phyloP scores from a whole-genome alignment of 2,888 invertebrate genomes.

The Carterocephalus palaemon region DNA sequence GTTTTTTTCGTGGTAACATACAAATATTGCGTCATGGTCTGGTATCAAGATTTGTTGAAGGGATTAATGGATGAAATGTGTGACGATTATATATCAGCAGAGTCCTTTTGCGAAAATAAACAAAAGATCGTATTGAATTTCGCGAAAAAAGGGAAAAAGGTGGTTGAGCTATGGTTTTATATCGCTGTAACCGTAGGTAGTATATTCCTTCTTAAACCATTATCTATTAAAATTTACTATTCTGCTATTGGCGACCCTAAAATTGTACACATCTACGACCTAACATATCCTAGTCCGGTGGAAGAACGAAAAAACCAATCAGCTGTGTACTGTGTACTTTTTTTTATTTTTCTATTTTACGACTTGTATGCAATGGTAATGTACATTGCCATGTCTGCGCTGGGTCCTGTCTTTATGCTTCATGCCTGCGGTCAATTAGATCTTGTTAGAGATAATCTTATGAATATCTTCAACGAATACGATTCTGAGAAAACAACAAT shows the following conservation, averaged over 20 bases:
- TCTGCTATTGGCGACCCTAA: conserved; percentile 35
- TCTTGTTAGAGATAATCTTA: background rate
- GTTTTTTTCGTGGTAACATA: conserved; percentile 30
- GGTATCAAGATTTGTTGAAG: conserved; percentile 7
- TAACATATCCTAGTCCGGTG: conserved; percentile 42
- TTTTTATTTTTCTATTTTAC: conserved; percentile 9
- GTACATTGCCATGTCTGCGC: conserved; percentile 8
- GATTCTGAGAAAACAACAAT: background rate
- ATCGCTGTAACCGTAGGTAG: background rate
- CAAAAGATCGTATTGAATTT: conserved; percentile 2
- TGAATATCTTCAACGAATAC: conserved; percentile 1
- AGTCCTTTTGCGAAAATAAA: conserved; percentile 1
- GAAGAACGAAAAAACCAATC: conserved; percentile 40
- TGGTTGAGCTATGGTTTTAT: conserved; percentile 3
- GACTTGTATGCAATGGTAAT: conserved; percentile 6
- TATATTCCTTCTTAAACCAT: conserved; percentile 8
- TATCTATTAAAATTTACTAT: conserved; percentile 3
- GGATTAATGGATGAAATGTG: conserved; percentile 17
- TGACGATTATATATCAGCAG: background rate
- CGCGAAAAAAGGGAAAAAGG: conserved; percentile 4
- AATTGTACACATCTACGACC: conserved; percentile 46
- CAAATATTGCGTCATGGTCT: conserved; percentile 37
- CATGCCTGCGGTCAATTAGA: conserved; percentile 10
- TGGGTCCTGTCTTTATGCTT: conserved; percentile 13
- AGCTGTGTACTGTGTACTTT: conserved; percentile 32